phyloP scores from a whole-genome alignment of 2,797 vertebrate genomes.

The Lepilemur ruficaudatus region DNA sequence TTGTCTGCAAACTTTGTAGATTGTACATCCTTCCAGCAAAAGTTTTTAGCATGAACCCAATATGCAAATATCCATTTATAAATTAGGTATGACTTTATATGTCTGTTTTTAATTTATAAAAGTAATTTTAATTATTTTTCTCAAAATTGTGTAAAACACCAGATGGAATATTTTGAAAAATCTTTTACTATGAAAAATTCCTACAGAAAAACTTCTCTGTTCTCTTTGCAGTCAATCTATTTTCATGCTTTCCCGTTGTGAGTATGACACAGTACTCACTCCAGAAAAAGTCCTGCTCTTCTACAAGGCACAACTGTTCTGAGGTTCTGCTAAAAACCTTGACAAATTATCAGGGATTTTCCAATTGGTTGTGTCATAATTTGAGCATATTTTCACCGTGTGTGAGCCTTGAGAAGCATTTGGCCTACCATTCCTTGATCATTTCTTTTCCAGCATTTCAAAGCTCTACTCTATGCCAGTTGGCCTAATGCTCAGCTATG shows the following conservation, averaged over 20 bases:
- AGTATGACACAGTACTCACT: neutral
- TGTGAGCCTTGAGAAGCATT: neutral
- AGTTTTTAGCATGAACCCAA: neutral
- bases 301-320: neutral
- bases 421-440: neutral
- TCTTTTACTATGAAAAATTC: neutral
- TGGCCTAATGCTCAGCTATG: neutral
- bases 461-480: rapidly evolving
- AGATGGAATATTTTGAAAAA: neutral
- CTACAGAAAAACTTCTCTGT: neutral
- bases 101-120: neutral
- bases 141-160: neutral
- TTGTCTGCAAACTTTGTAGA: neutral
- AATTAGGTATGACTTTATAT: neutral
- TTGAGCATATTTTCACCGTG: neutral
- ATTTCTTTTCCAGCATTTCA: neutral
- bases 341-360: neutral
- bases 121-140: neutral
- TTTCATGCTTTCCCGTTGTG: neutral
- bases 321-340: neutral
- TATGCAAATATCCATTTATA: neutral
- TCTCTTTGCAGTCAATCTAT: neutral
- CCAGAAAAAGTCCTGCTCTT: neutral
- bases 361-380: neutral
- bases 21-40: neutral